Percentiles rank a stretch among this genome's conserved stretches.
Evolutionary conservation across 2,888 invertebrate species (phyloP).

Genomic region (Caenorhabditis sulstoni): DNA sequence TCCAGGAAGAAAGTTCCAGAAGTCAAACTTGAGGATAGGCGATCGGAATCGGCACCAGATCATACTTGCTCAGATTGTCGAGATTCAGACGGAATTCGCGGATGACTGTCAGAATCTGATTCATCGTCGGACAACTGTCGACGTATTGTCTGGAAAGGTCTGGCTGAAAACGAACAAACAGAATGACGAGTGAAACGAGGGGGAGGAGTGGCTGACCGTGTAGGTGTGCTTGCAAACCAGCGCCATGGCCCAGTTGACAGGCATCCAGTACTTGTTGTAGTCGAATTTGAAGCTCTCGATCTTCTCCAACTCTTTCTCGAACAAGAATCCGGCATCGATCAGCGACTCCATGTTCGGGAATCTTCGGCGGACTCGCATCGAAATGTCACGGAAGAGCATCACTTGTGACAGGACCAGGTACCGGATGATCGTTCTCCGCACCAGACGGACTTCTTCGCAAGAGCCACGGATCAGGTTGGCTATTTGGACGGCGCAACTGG

Average conservation of each 20-base stretch:
- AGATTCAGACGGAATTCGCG: slow-evolving; percentile 11
- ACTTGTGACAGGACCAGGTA: slow-evolving; percentile 72
- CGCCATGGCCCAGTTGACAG: slow-evolving; percentile 69
- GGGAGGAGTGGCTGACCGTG: too few relatives aligned
- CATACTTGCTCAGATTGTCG: slow-evolving; percentile 30
- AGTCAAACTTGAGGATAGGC: slow-evolving; percentile 36
- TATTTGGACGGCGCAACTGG: slow-evolving; percentile 62
- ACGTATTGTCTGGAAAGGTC: not conserved
- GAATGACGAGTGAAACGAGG: too few relatives aligned
- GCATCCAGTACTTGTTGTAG: slow-evolving; percentile 72
- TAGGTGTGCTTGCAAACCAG: slow-evolving; percentile 29
- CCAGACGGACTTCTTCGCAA: slow-evolving; percentile 46
- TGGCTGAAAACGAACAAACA: not conserved
- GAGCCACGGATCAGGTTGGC: slow-evolving; percentile 54
- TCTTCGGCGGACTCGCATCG: slow-evolving; percentile 54
- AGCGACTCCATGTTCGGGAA: slow-evolving; percentile 62
- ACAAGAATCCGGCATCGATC: slow-evolving; percentile 51
- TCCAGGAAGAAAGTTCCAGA: not conserved
- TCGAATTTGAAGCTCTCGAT: slow-evolving; percentile 61
- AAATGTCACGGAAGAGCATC: slow-evolving; percentile 63
- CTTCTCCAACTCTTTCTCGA: slow-evolving; percentile 62
- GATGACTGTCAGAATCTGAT: slow-evolving; percentile 17
- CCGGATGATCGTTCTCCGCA: slow-evolving; percentile 65
- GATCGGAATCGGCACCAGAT: slow-evolving; percentile 44
- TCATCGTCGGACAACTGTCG: slow-evolving; percentile 13